Evolutionary conservation across 2,888 invertebrate genomes (phyloP), one percentile per base, ranked within the genome.

Genomic region (Dicranocentrus wangi): DNA sequence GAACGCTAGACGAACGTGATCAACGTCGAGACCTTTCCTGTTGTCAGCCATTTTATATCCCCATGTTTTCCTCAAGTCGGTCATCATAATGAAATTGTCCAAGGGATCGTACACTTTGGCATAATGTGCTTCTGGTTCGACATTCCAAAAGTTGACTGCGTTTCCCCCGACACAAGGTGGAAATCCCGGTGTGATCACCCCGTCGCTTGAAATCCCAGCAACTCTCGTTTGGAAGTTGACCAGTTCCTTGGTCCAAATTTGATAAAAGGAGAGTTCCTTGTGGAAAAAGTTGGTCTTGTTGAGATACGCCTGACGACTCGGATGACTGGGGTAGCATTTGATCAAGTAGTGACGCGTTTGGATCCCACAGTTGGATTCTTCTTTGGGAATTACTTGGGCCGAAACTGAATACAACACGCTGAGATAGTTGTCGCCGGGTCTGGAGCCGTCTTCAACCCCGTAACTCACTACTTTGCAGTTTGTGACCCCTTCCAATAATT

Each of bases 241-340:
- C 32, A 86, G 32, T 21, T 55, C 80, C 15, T 84, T 83, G 17
- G 79, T 61, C 69, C 80, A 75, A 21, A 55, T 53, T 10, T 60
- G 17, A 51, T 86, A 86, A 17, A 82, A 61, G 5, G 43, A 5
- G 1, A 83, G 17, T 39, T 85, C 85, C 13, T 75, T 79, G 27
- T 63, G 27, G 58, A 85, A 84, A n/a, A 85, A 75, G 61, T 84
- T 84, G 0, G 58, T 27, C 15, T 77, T 77, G 27, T 76, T 79
- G 0, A 82, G 63, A 53, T 81, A 83, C 5, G 21, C 42, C 68
- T 85, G 84, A 10, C 83, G 21, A 0, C 71, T 55, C 8, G 83
- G 83, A 43, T 85, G 76, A 10, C n/a, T 21, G 17, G 85, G 85
- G 25, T 68, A 84, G 19, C 80, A 82, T 75, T 85, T 85, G 17